A percentile compares a stretch with the other conserved stretches of the same genome.
phyloP scores from a whole-genome alignment of 2,797 vertebrate genomes.

The Pristis pectinata region DNA sequence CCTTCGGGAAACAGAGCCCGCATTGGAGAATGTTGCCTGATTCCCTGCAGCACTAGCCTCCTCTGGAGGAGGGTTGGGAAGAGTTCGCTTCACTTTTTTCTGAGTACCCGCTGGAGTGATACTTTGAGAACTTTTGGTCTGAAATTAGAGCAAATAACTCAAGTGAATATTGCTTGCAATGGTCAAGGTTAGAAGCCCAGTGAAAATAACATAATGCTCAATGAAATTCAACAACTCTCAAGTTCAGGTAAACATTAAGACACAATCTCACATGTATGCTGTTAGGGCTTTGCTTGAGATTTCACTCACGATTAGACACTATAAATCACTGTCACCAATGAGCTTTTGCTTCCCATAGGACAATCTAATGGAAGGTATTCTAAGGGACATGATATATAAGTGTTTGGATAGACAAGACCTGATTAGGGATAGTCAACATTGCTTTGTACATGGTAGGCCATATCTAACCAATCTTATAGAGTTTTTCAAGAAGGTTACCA shows the following conservation, averaged over 20 bases:
- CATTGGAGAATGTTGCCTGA: conserved; percentile 69
- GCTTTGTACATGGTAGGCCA: too few species aligned
- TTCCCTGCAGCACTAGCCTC: conserved; percentile 65
- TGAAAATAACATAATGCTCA: background rate
- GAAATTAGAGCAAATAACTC: conserved; percentile 46
- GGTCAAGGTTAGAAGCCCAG: background rate
- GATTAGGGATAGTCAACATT: too few species aligned
- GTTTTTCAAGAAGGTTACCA: too few species aligned
- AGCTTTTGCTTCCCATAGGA: background rate
- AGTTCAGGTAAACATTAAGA: background rate
- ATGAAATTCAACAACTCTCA: background rate
- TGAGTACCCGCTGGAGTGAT: conserved; percentile 72
- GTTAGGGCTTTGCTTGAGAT: background rate
- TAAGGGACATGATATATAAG: too few species aligned
- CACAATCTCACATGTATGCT: background rate
- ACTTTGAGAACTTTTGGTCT: conserved; percentile 74
- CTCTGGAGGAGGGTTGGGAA: conserved; percentile 92
- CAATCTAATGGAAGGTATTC: too few species aligned
- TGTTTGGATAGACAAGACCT: too few species aligned
- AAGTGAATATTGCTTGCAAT: background rate
- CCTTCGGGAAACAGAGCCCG: conserved; percentile 77
- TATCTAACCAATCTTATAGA: too few species aligned
- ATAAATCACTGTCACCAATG: background rate
- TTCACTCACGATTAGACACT: background rate
- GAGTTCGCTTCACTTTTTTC: conserved; percentile 95